Evolutionary conservation across 2,797 vertebrate species (phyloP).

Genomic region (Clarias platycephalus): DNA sequence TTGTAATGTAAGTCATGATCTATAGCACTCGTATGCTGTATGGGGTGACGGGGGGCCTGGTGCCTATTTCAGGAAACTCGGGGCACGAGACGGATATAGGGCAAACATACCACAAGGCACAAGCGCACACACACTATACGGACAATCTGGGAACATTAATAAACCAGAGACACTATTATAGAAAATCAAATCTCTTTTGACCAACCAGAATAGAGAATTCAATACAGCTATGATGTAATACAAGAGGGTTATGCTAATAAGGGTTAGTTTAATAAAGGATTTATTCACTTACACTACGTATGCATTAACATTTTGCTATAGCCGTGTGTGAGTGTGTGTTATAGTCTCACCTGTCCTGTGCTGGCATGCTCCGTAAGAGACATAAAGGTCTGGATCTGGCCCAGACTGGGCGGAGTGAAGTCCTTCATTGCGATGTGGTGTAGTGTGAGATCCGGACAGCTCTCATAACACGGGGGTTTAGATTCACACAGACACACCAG

Average conservation of each 20-base stretch:
- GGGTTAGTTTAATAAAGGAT: not conserved
- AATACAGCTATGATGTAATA: not conserved
- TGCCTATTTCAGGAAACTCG: no score
- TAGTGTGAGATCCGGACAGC: constrained; percentile 66
- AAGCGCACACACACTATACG: no score
- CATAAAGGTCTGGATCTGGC: constrained; percentile 75
- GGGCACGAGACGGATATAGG: no score
- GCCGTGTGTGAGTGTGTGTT: not conserved
- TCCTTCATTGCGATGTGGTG: constrained; percentile 74
- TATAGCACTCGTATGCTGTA: no score
- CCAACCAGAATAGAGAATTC: not conserved
- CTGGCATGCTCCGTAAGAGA: constrained; percentile 73
- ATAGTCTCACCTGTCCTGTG: constrained; percentile 65
- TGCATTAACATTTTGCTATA: not conserved
- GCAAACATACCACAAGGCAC: no score
- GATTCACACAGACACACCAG: constrained; percentile 74
- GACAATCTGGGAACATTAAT: no score
- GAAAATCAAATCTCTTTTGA: not conserved
- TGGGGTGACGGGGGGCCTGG: no score
- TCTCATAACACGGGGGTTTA: constrained; percentile 66
- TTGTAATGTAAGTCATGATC: no score
- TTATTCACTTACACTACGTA: no score
- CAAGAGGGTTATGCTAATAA: not conserved
- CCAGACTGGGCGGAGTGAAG: constrained; percentile 70
- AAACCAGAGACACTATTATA: no score